These are phyloP conservation scores for Orthosia cruda DNA, from an alignment of 2,888 invertebrate species.

Conservation along the genomic window DNA sequence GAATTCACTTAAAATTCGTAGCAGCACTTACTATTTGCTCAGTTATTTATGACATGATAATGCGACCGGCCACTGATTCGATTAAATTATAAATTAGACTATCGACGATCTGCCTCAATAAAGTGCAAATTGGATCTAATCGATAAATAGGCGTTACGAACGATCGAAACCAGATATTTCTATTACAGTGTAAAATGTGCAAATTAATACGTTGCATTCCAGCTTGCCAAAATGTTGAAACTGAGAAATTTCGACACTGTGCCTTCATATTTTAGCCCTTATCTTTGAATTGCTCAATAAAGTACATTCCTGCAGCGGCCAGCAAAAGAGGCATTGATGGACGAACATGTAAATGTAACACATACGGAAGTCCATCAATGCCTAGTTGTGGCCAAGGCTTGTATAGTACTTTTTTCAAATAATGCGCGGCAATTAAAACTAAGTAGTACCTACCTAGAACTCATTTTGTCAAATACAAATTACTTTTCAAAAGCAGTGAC, in stretches of 20 bases:
- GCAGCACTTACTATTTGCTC: conserved; percentile 24
- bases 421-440: no score
- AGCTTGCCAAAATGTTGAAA: conserved; percentile 18
- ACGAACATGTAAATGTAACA: no score
- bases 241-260: conserved; percentile 23
- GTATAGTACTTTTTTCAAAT: no score
- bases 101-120: conserved; percentile 49
- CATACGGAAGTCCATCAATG: no score
- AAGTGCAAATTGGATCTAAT: conserved; percentile 57
- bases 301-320: no score
- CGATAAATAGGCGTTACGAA: conserved; percentile 55
- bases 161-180: conserved; percentile 55
- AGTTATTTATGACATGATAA: conserved; percentile 45
- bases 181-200: conserved; percentile 45
- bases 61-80: conserved; percentile 36
- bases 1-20: conserved; percentile 12
- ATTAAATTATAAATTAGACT: conserved; percentile 51
- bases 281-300: conserved; percentile 10
- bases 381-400: no score
- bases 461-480: no score
- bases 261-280: conserved; percentile 14
- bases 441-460: no score
- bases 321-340: no score
- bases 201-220: conserved; percentile 42
- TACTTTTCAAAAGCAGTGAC: no score